phyloP scores from a whole-genome alignment of 2,113 vertebrate genomes.

The Clarias gariepinus region DNA sequence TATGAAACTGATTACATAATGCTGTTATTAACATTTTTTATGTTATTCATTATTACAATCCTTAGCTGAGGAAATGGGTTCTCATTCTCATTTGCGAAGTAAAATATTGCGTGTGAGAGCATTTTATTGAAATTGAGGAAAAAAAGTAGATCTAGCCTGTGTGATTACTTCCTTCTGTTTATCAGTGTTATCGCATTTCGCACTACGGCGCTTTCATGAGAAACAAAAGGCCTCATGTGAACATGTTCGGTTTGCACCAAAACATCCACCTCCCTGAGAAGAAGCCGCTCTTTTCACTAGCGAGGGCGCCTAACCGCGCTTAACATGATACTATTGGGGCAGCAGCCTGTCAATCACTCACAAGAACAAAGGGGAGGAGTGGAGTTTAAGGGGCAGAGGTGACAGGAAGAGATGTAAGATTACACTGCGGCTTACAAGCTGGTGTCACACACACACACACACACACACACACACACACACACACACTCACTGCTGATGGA shows the following conservation, averaged over 20 bases:
- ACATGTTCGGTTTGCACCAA: slow-evolving; percentile 6
- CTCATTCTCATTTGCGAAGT: too few species aligned
- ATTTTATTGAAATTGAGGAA: too few species aligned
- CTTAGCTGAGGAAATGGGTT: too few species aligned
- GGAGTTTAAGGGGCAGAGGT: slow-evolving; percentile 18
- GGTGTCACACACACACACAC: slow-evolving; percentile 12
- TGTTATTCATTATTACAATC: too few species aligned
- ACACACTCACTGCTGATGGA: slow-evolving; percentile 13
- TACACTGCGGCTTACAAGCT: slow-evolving; percentile 46
- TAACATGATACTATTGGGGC: slow-evolving; percentile 37
- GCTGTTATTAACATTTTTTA: too few species aligned
- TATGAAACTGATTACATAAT: too few species aligned
- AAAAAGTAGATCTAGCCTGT: too few species aligned
- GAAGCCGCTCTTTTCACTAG: neutral
- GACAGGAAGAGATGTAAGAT: slow-evolving; percentile 46
- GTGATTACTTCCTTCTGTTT: too few species aligned
- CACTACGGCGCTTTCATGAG: slow-evolving; percentile 2
- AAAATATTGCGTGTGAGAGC: too few species aligned
- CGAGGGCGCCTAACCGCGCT: slow-evolving; percentile 3
- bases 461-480: slow-evolving; percentile 24
- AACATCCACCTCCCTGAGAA: slow-evolving; percentile 23
- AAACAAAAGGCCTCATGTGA: slow-evolving; percentile 18
- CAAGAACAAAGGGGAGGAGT: slow-evolving; percentile 9
- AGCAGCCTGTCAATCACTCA: slow-evolving; percentile 39
- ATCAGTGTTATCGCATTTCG: slow-evolving; percentile 18